phyloP scores from a whole-genome alignment of 2,888 invertebrate genomes.

The Agonopterix subpropinquella region DNA sequence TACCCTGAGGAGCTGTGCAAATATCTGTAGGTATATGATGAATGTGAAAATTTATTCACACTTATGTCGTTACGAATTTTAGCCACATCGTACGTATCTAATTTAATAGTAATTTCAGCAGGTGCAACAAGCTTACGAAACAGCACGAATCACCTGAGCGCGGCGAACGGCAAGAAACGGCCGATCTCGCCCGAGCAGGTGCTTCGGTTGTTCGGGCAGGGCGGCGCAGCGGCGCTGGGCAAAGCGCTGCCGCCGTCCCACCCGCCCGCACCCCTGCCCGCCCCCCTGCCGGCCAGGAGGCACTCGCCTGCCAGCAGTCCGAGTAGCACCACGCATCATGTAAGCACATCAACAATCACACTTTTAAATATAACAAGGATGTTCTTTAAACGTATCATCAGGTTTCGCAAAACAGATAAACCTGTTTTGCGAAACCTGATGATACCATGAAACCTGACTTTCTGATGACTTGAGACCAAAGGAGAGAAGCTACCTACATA shows the following conservation, averaged over 20 bases:
- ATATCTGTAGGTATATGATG: too few species aligned
- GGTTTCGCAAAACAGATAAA: too few species aligned
- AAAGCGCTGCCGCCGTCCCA: constrained; percentile 66
- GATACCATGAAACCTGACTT: too few species aligned
- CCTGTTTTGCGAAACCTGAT: too few species aligned
- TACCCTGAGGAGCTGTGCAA: too few species aligned
- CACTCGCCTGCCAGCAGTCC: constrained; percentile 85
- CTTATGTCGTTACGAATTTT: too few species aligned
- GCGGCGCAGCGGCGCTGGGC: constrained; percentile 64
- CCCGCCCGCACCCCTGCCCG: constrained; percentile 65
- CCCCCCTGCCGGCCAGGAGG: constrained; percentile 65
- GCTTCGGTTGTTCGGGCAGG: constrained; percentile 78
- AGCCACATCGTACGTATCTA: too few species aligned
- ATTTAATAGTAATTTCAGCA: constrained; percentile 15
- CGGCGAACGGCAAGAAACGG: constrained; percentile 80
- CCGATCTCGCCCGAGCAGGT: constrained; percentile 92
- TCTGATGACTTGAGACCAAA: too few species aligned
- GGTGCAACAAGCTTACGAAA: constrained; percentile 61
- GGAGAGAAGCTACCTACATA: too few species aligned
- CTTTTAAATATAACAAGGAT: too few species aligned
- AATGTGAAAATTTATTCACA: too few species aligned
- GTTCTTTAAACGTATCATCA: too few species aligned
- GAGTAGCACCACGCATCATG: constrained; percentile 86
- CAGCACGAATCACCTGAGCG: constrained; percentile 72
- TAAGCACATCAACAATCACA: constrained; percentile 28